Base-by-base conservation (phyloP, 2,113 vertebrate genomes). In the Carollia perspicillata region DNA sequence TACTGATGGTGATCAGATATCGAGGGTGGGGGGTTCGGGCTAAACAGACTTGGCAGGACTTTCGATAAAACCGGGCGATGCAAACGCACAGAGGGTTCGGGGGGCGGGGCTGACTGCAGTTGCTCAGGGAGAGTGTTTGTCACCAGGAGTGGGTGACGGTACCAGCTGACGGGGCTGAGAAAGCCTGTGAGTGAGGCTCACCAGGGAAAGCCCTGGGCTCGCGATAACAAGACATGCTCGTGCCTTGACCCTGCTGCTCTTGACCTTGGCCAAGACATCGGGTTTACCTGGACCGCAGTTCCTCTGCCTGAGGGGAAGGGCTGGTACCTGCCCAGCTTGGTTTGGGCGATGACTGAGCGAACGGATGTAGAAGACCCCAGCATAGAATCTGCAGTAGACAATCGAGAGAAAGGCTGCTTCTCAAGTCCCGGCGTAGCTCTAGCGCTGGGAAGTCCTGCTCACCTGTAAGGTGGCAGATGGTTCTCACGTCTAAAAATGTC, bases 401-500 rank as follows among this genome's bases (percentile, higher is more conserved):
- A 10, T 37, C 9, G 18, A 13, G 40, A 8, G 33, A 13, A 69
- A 7, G 13, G 22, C 60, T 33, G 53, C 63, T 55, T 87, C 88
- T 65, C 35, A 93, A 85, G 49, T 81, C 4, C 12, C 17, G 47
- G 51, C 13, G 3, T 81, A n/a, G 40, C 53, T 68, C 44, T 66
- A 35, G 37, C 28, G 49, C 83, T 65, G 13, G 0, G 71, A 23
- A 22, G 8, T 42, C 72, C 75, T 37, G 26, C 65, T 65, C 23
- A 89, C 88, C 95, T 77, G 20, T 81, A 53, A 86, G 68, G 47
- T 20, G 37, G 42, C 60, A 78, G 78, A 83, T 55, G 77, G 44
- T 42, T 87, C 60, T 40, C 85, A 53, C 40, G 33, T 47, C 74
- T 93, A 69, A 93, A 94, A 94, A n/a, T 75, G 78, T 83, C 74